A percentile compares a stretch with the other conserved stretches of the same genome.
These are phyloP conservation scores for Parazoanthus atlanticus DNA, from an alignment of 92 coral and sea anemone species.

Conservation along the genomic window DNA sequence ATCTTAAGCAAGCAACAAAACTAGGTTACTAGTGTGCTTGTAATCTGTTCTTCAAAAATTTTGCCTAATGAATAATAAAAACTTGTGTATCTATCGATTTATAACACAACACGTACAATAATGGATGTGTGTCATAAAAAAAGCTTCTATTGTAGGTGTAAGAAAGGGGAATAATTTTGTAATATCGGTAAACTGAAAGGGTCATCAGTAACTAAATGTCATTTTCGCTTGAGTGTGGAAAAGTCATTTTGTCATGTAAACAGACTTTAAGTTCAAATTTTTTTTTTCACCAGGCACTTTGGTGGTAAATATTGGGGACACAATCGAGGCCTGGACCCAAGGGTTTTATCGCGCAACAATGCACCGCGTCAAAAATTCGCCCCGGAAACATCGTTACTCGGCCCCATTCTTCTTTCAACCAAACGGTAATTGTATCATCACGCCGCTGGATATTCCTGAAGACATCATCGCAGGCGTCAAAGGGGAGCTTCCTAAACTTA, in stretches of 20 bases:
- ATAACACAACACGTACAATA: too few species aligned
- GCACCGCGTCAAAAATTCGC: slow-evolving; percentile 80
- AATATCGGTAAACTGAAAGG: too few species aligned
- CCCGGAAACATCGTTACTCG: slow-evolving; percentile 53
- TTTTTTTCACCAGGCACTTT: slow-evolving; percentile 58
- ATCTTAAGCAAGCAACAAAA: too few species aligned
- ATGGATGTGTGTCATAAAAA: too few species aligned
- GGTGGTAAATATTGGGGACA: slow-evolving; percentile 78
- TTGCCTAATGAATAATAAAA: too few species aligned
- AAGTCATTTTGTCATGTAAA: neutral
- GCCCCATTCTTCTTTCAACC: slow-evolving; percentile 85
- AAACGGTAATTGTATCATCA: slow-evolving; percentile 41
- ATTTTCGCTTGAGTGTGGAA: neutral
- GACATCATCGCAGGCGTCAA: slow-evolving; percentile 4
- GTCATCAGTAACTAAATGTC: neutral
- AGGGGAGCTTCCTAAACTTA: slow-evolving; percentile 34
- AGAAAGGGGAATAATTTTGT: too few species aligned
- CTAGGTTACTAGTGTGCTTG: too few species aligned
- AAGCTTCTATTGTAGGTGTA: too few species aligned
- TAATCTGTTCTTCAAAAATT: too few species aligned
- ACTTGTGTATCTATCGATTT: too few species aligned
- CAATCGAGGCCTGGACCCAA: slow-evolving; percentile 78
- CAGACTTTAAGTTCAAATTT: neutral
- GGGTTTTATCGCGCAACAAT: slow-evolving; percentile 66
- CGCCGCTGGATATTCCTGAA: slow-evolving; percentile 61